Conservation (phyloP, 2,113 vertebrate species). For the Notothenia coriiceps region DNA sequence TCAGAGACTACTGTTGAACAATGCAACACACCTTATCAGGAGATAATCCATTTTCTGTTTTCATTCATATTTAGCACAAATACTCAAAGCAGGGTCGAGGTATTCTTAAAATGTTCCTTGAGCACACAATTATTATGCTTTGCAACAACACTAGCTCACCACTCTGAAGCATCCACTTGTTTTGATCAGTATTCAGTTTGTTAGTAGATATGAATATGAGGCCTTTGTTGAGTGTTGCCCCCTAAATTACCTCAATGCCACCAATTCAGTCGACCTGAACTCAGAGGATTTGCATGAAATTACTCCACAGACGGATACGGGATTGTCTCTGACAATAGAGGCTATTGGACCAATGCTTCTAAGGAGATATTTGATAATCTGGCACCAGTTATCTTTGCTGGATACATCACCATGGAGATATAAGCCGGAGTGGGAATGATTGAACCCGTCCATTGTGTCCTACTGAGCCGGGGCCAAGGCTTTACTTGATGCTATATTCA, state of each 20-base stretch:
- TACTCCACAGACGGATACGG: constrained; percentile 46
- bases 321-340: constrained; percentile 66
- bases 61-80: constrained; percentile 7
- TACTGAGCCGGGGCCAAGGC: constrained; percentile 36
- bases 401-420: constrained; percentile 38
- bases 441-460: constrained; percentile 60
- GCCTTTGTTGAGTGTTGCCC: constrained; percentile 49
- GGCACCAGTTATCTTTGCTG: constrained; percentile 48
- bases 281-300: constrained; percentile 75
- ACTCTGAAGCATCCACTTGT: constrained; percentile 28
- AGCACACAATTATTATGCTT: constrained; percentile 1
- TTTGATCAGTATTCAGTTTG: constrained; percentile 45
- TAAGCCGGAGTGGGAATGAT: constrained; percentile 28
- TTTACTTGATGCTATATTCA: constrained; percentile 53
- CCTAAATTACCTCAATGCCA: constrained; percentile 57
- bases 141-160: constrained; percentile 11
- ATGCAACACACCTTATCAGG: neutral
- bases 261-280: constrained; percentile 57
- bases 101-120: neutral
- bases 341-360: constrained; percentile 50
- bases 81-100: constrained; percentile 19
- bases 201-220: constrained; percentile 21
- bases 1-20: neutral
- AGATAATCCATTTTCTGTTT: neutral
- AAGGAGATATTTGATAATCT: constrained; percentile 73